Evolutionary conservation across 2,113 vertebrate genomes (phyloP).

Genomic region (Grus americana): DNA sequence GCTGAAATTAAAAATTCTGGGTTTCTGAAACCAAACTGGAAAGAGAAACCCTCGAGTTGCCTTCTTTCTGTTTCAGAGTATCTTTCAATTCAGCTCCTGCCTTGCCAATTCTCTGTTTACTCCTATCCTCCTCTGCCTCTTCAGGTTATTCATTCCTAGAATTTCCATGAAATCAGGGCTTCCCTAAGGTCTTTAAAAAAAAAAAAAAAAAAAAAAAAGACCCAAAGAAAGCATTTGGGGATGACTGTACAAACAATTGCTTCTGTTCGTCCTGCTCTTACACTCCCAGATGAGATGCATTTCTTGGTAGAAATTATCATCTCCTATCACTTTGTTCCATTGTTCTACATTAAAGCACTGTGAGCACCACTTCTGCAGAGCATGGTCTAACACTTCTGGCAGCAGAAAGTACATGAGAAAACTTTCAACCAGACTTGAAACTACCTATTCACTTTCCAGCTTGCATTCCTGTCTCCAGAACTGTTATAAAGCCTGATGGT

Average conservation of each 20-base stretch:
- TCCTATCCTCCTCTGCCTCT: background rate
- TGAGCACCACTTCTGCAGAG: background rate
- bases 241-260: background rate
- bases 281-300: background rate
- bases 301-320: background rate
- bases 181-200: background rate
- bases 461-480: background rate
- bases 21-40: background rate
- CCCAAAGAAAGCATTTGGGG: background rate
- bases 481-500: background rate
- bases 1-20: background rate
- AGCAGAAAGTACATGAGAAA: background rate
- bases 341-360: background rate
- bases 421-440: background rate
- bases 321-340: background rate
- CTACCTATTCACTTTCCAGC: background rate
- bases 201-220: background rate
- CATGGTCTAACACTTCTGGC: background rate
- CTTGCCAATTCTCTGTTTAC: background rate
- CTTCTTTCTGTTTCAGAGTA: background rate
- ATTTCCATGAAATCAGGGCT: background rate
- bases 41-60: background rate
- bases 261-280: background rate
- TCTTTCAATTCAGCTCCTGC: background rate
- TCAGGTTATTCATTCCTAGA: background rate